phyloP scores from a whole-genome alignment of 35 echinoderm and acorn worm genomes.

The Stichopus chloronotus region DNA sequence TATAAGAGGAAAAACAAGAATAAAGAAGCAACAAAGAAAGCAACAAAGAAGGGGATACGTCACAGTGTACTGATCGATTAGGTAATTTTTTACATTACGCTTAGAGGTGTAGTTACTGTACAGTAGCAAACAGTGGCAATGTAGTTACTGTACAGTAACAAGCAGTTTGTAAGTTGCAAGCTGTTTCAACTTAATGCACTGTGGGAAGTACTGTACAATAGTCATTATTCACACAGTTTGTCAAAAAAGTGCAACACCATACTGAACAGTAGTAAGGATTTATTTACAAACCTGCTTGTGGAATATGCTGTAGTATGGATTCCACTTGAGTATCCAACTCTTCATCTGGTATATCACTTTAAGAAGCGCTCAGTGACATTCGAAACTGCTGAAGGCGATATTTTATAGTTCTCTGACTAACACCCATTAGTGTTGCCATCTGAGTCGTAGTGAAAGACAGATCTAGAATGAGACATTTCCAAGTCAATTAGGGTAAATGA shows the following conservation, averaged over 20 bases:
- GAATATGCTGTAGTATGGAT: constrained; percentile 10
- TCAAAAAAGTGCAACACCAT: neutral
- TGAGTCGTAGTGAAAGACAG: neutral
- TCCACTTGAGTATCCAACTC: constrained; percentile 4
- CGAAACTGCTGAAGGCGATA: neutral
- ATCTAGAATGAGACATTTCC: neutral
- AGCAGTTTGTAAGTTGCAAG: too few relatives aligned
- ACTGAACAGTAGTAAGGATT: neutral
- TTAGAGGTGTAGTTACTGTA: too few relatives aligned
- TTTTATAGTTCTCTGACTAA: constrained; percentile 44
- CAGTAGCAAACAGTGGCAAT: too few relatives aligned
- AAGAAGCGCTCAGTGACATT: neutral
- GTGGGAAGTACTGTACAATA: too few relatives aligned
- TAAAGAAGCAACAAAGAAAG: too few relatives aligned
- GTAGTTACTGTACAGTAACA: too few relatives aligned
- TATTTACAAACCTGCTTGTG: neutral
- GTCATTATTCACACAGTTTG: neutral
- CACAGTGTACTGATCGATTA: too few relatives aligned
- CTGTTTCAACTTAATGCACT: too few relatives aligned
- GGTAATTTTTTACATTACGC: too few relatives aligned
- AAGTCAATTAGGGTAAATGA: neutral
- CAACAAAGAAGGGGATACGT: too few relatives aligned
- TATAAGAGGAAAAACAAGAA: too few relatives aligned
- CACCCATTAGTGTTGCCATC: constrained; percentile 10
- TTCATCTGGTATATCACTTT: neutral